Evolutionary conservation across 2,113 vertebrate genomes (phyloP).

Genomic region (Salminus brasiliensis): DNA sequence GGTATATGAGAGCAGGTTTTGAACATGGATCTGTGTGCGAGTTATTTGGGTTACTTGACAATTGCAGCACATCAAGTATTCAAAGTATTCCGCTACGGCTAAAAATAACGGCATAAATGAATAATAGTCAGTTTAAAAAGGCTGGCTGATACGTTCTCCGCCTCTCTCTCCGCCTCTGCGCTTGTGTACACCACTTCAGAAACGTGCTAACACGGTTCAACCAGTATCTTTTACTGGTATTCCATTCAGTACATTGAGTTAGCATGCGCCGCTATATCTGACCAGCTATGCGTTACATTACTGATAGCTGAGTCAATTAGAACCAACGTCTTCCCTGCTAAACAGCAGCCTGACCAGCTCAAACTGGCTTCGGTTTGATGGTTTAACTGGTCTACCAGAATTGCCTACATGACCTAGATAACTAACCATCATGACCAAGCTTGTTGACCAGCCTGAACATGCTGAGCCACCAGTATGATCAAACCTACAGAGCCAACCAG

Average conservation of each 20-base stretch:
- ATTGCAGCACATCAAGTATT: slow-evolving; percentile 22
- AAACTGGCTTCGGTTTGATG: too few species aligned
- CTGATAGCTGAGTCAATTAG: neutral
- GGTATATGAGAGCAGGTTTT: too few species aligned
- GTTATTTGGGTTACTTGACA: slow-evolving; percentile 28
- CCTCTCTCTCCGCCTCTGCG: neutral
- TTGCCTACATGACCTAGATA: too few species aligned
- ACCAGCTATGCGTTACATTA: neutral
- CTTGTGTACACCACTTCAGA: neutral
- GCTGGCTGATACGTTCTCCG: slow-evolving; percentile 6
- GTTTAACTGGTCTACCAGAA: too few species aligned
- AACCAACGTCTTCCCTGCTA: too few species aligned
- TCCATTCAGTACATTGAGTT: neutral
- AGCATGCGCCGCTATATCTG: neutral
- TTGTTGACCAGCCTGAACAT: too few species aligned
- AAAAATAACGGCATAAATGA: slow-evolving; percentile 50
- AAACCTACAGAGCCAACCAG: too few species aligned
- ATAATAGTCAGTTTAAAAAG: slow-evolving; percentile 36
- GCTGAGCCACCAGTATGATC: too few species aligned
- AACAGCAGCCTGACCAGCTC: too few species aligned
- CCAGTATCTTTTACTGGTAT: neutral
- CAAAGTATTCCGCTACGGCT: slow-evolving; percentile 42
- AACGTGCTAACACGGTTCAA: neutral
- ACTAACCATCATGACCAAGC: too few species aligned
- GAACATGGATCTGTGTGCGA: neutral